Evolutionary conservation across 2,797 vertebrate species (phyloP).

Genomic region (Tamandua tetradactyla): DNA sequence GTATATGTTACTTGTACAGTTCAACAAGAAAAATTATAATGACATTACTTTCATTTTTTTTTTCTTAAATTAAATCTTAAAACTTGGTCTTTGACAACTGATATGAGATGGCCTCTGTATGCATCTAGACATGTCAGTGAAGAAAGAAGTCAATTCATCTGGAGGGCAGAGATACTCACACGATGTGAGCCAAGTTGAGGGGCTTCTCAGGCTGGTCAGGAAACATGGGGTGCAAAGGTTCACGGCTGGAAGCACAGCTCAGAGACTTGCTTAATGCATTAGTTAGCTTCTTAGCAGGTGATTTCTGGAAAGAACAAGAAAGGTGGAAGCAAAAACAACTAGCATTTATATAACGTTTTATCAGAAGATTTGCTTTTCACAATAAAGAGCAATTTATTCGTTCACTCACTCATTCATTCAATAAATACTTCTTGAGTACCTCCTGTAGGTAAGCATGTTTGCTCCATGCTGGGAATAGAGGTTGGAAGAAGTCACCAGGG

Average conservation of each 20-base stretch:
- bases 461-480: neutral
- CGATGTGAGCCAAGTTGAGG: constrained; percentile 96
- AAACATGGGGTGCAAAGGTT: constrained; percentile 96
- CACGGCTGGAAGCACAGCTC: constrained; percentile 97
- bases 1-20: neutral
- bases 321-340: constrained; percentile 75
- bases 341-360: neutral
- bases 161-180: constrained; percentile 89
- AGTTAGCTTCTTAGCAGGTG: constrained; percentile 98
- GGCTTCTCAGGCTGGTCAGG: constrained; percentile 97
- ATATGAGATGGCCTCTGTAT: neutral
- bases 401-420: neutral
- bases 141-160: constrained; percentile 51
- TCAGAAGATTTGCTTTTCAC: neutral
- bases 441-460: neutral
- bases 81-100: neutral
- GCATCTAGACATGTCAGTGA: neutral
- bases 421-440: neutral
- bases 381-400: no score
- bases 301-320: constrained; percentile 92
- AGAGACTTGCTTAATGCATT: constrained; percentile 98
- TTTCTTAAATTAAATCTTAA: neutral
- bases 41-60: neutral
- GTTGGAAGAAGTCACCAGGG: neutral
- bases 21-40: neutral